Conservation (phyloP, 2,113 vertebrate genomes). For the Verasper variegatus region DNA sequence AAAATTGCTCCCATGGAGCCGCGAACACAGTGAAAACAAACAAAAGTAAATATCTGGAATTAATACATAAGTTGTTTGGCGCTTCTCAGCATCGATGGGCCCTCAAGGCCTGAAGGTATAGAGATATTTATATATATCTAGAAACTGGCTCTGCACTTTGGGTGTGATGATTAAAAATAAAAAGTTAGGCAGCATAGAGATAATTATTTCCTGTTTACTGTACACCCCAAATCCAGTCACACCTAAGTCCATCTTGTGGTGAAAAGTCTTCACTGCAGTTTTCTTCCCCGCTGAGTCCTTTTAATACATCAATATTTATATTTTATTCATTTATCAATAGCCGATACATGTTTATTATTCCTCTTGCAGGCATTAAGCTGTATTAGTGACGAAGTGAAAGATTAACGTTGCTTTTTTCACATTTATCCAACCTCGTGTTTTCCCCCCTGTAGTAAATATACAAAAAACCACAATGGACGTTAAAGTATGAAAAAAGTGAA, state of each 20-base stretch:
- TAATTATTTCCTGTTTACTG: conserved; percentile 3
- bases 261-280: conserved; percentile 69
- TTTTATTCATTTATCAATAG: too few species aligned
- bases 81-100: background rate
- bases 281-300: background rate
- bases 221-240: conserved; percentile 34
- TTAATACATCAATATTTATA: background rate
- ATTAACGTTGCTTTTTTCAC: background rate
- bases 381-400: too few species aligned
- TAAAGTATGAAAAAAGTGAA: too few species aligned
- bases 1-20: conserved; percentile 81
- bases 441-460: background rate
- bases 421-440: background rate
- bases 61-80: conserved; percentile 69
- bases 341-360: background rate
- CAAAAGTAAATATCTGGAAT: conserved; percentile 79
- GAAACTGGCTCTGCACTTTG: conserved; percentile 18
- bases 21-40: conserved; percentile 77
- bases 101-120: conserved; percentile 19
- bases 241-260: conserved; percentile 83
- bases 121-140: conserved; percentile 25
- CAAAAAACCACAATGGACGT: background rate
- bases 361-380: too few species aligned
- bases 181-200: background rate
- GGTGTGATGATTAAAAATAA: conserved; percentile 6